A percentile compares a stretch with the other conserved stretches of the same genome.
Conservation (phyloP, 64 coral and sea anemone species). For the Porites australiensis region DNA sequence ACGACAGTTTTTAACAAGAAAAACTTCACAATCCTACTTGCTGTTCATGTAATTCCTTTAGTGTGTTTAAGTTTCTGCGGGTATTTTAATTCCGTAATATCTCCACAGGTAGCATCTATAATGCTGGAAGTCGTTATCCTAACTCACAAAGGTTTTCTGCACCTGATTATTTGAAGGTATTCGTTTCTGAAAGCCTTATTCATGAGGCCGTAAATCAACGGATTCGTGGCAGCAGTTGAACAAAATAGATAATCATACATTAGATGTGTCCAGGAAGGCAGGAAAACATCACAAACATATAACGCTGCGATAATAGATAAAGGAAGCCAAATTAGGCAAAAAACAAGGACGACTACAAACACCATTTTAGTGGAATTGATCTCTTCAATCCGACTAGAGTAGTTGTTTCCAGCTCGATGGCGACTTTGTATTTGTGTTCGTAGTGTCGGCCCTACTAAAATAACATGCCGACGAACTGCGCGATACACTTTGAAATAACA, state of each 20-base stretch:
- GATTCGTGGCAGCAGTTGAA: constrained; percentile 60
- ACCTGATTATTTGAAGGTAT: constrained; percentile 6
- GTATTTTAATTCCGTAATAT: too few relatives aligned
- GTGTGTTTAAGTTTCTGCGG: too few relatives aligned
- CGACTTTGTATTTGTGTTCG: neutral
- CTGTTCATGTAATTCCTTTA: too few relatives aligned
- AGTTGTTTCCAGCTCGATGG: neutral
- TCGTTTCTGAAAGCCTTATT: constrained; percentile 57
- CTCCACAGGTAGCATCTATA: too few relatives aligned
- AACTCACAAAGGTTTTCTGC: neutral
- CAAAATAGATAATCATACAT: constrained; percentile 55
- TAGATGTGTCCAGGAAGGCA: constrained; percentile 33
- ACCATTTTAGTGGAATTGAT: constrained; percentile 52
- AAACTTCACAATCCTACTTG: too few relatives aligned
- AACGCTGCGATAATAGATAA: constrained; percentile 42
- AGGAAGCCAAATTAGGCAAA: constrained; percentile 52
- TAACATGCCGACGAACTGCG: constrained; percentile 26
- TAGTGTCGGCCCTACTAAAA: constrained; percentile 12
- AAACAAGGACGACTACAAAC: constrained; percentile 37
- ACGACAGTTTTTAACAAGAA: too few relatives aligned
- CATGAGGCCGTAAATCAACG: constrained; percentile 66
- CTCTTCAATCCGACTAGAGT: constrained; percentile 17
- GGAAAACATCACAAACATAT: neutral
- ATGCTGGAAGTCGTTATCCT: too few relatives aligned
- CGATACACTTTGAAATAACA: constrained; percentile 63